These are phyloP conservation scores for Sanderia malayensis DNA, from an alignment of 30 jellyfish, hydroid and myxozoan genomes.

Conservation along the genomic window DNA sequence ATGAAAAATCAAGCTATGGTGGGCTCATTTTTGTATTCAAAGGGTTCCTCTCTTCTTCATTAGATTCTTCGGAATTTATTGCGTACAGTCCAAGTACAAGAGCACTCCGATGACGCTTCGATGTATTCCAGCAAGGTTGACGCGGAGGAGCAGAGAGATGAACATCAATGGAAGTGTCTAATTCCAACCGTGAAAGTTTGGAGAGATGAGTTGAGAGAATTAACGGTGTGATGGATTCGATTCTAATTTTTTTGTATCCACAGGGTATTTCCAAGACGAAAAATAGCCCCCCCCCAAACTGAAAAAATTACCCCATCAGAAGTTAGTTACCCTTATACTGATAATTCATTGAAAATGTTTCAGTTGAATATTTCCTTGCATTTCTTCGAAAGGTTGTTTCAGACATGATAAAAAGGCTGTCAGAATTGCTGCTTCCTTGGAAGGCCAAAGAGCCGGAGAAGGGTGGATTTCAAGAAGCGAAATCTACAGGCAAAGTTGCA, in stretches of 20 bases:
- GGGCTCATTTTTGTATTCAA: too few relatives aligned
- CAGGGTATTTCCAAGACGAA: too few relatives aligned
- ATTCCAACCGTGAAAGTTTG: constrained; percentile 58
- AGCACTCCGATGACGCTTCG: constrained; percentile 41
- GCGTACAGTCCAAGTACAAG: constrained; percentile 47
- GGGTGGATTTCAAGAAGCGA: background rate
- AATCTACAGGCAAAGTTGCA: background rate
- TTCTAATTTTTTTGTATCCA: too few relatives aligned
- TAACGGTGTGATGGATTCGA: constrained; percentile 46
- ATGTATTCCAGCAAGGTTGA: constrained; percentile 24
- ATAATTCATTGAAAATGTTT: too few relatives aligned
- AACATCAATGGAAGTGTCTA: constrained; percentile 46
- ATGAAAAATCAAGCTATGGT: too few relatives aligned
- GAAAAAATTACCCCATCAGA: too few relatives aligned
- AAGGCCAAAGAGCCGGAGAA: constrained; percentile 11
- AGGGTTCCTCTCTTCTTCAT: too few relatives aligned
- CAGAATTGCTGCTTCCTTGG: constrained; percentile 64
- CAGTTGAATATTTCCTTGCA: background rate
- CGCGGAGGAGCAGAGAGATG: constrained; percentile 1
- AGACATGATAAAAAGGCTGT: constrained; percentile 20
- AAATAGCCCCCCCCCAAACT: too few relatives aligned
- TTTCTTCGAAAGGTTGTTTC: constrained; percentile 26
- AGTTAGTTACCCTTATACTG: too few relatives aligned
- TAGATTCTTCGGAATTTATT: constrained; percentile 34
- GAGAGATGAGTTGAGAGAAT: constrained; percentile 49